Evolutionary conservation across 2,113 vertebrate genomes (phyloP).

Genomic region (Grallaria varia): DNA sequence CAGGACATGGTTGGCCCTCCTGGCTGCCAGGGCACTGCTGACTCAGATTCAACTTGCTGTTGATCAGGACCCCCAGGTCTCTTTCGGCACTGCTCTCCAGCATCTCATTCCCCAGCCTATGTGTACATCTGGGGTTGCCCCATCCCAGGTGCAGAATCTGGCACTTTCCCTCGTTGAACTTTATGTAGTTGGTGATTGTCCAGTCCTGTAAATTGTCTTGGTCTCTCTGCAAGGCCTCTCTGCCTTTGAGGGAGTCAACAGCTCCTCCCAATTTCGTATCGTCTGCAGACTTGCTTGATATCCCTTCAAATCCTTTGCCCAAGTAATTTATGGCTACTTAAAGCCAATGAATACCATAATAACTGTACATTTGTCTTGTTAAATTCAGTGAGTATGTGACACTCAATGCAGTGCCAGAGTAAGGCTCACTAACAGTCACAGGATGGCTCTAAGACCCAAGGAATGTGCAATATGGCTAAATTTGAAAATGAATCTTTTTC

Average conservation of each 20-base stretch:
- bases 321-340: not conserved
- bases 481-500: not conserved
- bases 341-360: not conserved
- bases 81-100: rapidly evolving
- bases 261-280: not conserved
- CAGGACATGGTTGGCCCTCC: not conserved
- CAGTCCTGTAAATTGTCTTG: not conserved
- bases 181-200: rapidly evolving
- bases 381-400: not conserved
- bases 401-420: rapidly evolving
- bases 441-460: not conserved
- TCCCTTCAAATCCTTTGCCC: not conserved
- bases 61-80: rapidly evolving
- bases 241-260: not conserved
- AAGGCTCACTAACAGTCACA: not conserved
- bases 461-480: not conserved
- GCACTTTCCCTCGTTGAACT: not conserved
- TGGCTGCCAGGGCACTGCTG: not conserved
- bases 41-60: rapidly evolving
- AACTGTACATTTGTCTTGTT: not conserved
- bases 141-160: rapidly evolving
- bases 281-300: not conserved
- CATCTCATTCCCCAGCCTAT: rapidly evolving
- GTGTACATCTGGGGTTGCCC: rapidly evolving
- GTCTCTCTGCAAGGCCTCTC: not conserved